These are phyloP conservation scores for Mus pahari DNA, from an alignment of 2,113 vertebrate genomes.

Conservation along the genomic window DNA sequence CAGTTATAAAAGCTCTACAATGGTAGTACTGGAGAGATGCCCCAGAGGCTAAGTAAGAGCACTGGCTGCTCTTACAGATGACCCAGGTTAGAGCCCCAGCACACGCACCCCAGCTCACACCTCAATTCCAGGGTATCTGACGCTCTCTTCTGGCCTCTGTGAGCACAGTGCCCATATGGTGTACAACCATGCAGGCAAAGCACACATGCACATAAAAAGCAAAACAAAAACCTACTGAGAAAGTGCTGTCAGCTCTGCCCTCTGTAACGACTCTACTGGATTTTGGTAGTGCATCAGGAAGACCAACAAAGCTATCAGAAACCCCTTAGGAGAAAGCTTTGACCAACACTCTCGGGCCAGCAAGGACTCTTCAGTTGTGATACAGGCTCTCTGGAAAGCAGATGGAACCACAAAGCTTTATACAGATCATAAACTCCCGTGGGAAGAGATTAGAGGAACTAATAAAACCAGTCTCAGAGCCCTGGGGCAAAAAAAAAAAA, in stretches of 20 bases:
- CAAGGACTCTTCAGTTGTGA: background rate
- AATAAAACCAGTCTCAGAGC: conserved; percentile 40
- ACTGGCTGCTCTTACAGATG: background rate
- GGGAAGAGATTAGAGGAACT: background rate
- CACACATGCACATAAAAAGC: background rate
- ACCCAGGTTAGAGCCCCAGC: background rate
- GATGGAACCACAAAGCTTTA: background rate
- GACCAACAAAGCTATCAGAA: background rate
- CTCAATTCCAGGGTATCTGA: background rate
- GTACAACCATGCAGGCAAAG: background rate
- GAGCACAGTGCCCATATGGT: background rate
- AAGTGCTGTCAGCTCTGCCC: background rate
- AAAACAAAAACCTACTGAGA: background rate
- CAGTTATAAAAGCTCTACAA: background rate
- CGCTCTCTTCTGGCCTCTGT: background rate
- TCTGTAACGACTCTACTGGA: background rate
- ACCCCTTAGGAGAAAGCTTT: background rate
- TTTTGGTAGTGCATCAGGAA: background rate
- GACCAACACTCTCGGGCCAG: background rate
- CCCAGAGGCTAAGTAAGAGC: background rate
- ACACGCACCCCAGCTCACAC: background rate
- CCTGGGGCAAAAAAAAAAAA: background rate
- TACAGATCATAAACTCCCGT: background rate
- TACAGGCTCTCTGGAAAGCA: background rate
- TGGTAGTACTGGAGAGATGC: background rate